Evolutionary conservation across 2,797 vertebrate species (phyloP).

Genomic region (Rhyacichthys aspro): DNA sequence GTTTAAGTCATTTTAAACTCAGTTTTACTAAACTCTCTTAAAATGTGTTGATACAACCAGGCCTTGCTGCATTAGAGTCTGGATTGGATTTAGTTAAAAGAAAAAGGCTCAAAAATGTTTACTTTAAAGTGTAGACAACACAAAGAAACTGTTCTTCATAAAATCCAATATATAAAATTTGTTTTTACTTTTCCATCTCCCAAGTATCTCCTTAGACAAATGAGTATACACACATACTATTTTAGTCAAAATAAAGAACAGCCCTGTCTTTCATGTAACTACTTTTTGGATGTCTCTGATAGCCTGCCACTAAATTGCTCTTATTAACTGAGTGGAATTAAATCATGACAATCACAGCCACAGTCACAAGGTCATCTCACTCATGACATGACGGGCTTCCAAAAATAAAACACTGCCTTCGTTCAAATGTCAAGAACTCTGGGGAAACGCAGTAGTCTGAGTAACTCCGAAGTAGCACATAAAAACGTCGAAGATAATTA

Average conservation of each 20-base stretch:
- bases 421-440: conserved; percentile 18
- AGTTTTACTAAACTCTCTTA: no score
- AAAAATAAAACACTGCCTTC: conserved; percentile 36
- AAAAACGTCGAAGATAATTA: conserved; percentile 30
- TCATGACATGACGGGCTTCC: conserved; percentile 24
- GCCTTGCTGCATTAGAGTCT: no score
- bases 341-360: conserved; percentile 45
- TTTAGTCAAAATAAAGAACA: conserved; percentile 33
- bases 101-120: no score
- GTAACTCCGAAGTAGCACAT: conserved; percentile 6
- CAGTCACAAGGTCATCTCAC: conserved; percentile 48
- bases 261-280: conserved; percentile 17
- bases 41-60: no score
- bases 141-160: conserved; percentile 6
- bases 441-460: conserved; percentile 1
- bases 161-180: conserved; percentile 12
- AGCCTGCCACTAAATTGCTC: conserved; percentile 17
- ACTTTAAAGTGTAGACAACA: no score
- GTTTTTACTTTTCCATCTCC: conserved; percentile 6
- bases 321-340: conserved; percentile 41
- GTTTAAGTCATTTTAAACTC: no score
- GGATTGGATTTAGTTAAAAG: no score
- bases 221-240: conserved; percentile 12
- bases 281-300: conserved; percentile 28
- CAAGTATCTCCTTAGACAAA: conserved; percentile 4